Base-by-base conservation (phyloP, 1,140 invertebrate species). In the Planococcus citri region DNA sequence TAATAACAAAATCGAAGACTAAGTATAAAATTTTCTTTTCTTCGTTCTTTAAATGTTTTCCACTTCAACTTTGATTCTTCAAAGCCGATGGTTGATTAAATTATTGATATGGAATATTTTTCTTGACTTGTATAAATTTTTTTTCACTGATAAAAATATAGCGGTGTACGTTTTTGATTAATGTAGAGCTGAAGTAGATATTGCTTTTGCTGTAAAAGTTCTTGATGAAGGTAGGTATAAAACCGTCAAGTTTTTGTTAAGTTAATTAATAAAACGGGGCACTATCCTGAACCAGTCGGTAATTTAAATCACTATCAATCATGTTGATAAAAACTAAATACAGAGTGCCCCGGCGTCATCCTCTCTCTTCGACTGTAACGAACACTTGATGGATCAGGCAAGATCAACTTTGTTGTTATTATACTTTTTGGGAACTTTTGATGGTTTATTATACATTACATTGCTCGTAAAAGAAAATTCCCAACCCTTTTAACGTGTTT, bases 271-370 rank as follows among this genome's bases (percentile, higher is more conserved):
- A 64, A 64, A 64, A 64, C 60, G 21, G 60, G 60, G 60, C 21
- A 24, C 60, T 20, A 20, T 64, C 9, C 60, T 21, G 22, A 64
- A 64, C 22, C 60, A 64, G 60, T 64, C 60, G 60, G 60, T 64
- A 64, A 64, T 64, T 64, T 64, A 64, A 64, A 64, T 64, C 60
- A 64, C 60, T 64, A 64, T 64, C 60, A 64, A 64, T 64, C 60
- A 64, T 64, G 10, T 64, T 64, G 60, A 64, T 64, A 64, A 64
- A 64, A 64, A 64, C 60, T 64, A 64, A 64, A 25, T 64, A 64
- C 60, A 27, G 21, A 64, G 25, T 64, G 60, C 60, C 60, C 60
- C 60, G 60, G 41, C 41, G 41, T 51, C 60, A 20, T 25, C 60
- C 60, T 12, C 21, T 58, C 51, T 27, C 22, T 27, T 64, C 60